Base-by-base conservation (phyloP, 2,888 invertebrate species). In the Melinaea marsaeus region DNA sequence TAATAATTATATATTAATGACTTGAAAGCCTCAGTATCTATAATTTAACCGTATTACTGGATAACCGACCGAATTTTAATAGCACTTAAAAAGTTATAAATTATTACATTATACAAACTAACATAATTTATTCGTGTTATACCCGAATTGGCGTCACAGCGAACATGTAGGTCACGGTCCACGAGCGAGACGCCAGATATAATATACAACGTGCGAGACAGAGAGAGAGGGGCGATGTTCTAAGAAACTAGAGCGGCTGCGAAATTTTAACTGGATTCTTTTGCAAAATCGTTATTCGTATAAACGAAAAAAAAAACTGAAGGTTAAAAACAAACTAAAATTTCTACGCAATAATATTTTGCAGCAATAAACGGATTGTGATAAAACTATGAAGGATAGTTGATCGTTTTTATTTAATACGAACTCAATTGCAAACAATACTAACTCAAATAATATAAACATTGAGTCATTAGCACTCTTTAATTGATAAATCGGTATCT, bases 91-190 rank as follows among this genome's bases (percentile, higher is more conserved):
- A 37, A 54, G 9, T 37, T 51, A 62, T 42, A 35, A 59, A 60
- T 13, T 13, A 37, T 33, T 55, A 60, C 32, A 22, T 54, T 46
- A n/a, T 37, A 42, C 2, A n/a, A 7, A 32, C 32, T 32, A 32
- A 51, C 32, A 60, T 54, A 58, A 59, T 59, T 65, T 66, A 62
- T 59, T 56, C 47, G 63, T 51, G 79, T 80, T 82, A 81, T 73
- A 77, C 73, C 78, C 72, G 77, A 86, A 85, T 86, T 86, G 85
- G 86, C 80, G 80, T 79, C 77, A 72, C 70, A 72, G 34, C 75
- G 63, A 67, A 62, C 79, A 86, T 85, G 81, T 86, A 79, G 87
- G 87, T 87, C 88, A 88, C 79, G 87, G 86, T 80, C 75, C 70
- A 55, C n/a, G 60, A 69, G 58, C 34, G 63, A 61, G 67, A 67